Percentiles rank a stretch among this genome's conserved stretches.
Conservation (phyloP, 92 coral and sea anemone species). For the Micromussa lordhowensis region DNA sequence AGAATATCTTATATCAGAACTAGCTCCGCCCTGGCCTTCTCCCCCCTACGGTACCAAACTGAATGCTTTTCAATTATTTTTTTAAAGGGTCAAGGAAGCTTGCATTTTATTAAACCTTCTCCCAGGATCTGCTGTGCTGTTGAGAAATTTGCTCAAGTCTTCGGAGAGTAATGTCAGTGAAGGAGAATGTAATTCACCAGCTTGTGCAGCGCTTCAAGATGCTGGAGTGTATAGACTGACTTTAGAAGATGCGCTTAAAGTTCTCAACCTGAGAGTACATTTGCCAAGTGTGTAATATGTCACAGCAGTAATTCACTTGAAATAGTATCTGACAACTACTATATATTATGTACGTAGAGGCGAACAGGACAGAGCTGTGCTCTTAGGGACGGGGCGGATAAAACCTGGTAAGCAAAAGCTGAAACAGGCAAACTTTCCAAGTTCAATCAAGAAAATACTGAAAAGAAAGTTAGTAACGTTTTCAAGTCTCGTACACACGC, state of each 20-base stretch:
- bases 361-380: neutral
- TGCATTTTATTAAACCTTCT: slow-evolving; percentile 84
- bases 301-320: neutral
- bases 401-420: neutral
- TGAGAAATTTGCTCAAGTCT: slow-evolving; percentile 79
- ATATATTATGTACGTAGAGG: neutral
- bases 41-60: neutral
- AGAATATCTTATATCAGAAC: no score
- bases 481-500: neutral
- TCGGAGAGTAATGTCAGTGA: slow-evolving; percentile 38
- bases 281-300: slow-evolving; percentile 62
- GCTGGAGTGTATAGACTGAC: slow-evolving; percentile 88
- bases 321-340: neutral
- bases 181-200: slow-evolving; percentile 59
- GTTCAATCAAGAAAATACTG: no score
- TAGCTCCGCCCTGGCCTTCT: no score
- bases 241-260: slow-evolving; percentile 75
- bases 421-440: neutral
- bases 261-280: slow-evolving; percentile 88
- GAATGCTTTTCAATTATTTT: neutral
- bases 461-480: no score
- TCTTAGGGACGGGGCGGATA: neutral
- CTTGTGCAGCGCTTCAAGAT: slow-evolving; percentile 85
- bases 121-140: slow-evolving; percentile 93
- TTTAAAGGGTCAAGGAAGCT: slow-evolving; percentile 89